Percentiles rank a stretch among this genome's conserved stretches.
Conservation (phyloP, 1,140 invertebrate species). For the Parasteatoda tepidariorum region DNA sequence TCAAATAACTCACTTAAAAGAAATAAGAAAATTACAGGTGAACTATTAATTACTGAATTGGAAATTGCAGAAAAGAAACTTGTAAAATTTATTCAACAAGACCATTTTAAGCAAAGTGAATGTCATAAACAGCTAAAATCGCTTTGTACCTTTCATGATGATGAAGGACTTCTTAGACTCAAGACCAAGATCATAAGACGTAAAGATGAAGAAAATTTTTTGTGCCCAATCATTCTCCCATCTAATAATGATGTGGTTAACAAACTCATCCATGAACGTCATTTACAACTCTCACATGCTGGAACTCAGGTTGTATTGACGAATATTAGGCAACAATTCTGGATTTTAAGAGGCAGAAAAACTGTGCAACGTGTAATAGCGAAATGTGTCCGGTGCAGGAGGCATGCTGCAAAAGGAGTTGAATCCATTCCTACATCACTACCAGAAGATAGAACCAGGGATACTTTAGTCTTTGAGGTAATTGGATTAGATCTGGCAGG, state of each 20-base stretch:
- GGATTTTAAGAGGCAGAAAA: slow-evolving; percentile 23
- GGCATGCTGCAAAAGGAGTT: neutral
- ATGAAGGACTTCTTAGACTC: neutral
- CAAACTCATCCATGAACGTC: neutral
- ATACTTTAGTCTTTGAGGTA: slow-evolving; percentile 65
- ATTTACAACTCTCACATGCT: neutral
- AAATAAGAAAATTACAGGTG: too few species aligned
- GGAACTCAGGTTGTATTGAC: neutral
- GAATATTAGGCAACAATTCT: neutral
- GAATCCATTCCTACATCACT: slow-evolving; percentile 15
- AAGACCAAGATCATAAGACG: neutral
- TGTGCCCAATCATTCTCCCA: neutral
- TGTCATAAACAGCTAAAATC: too few species aligned
- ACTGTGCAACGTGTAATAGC: neutral
- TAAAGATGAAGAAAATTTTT: neutral
- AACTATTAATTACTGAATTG: too few species aligned
- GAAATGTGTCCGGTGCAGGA: neutral
- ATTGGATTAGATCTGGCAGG: slow-evolving; percentile 66
- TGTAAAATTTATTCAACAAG: too few species aligned
- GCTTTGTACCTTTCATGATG: too few species aligned
- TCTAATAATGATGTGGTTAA: neutral
- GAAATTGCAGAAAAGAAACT: too few species aligned
- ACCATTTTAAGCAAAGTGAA: neutral
- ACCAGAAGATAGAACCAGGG: slow-evolving; percentile 63
- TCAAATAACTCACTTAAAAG: too few species aligned